Conservation (phyloP, 2,797 vertebrate genomes). For the Staurois parvus region DNA sequence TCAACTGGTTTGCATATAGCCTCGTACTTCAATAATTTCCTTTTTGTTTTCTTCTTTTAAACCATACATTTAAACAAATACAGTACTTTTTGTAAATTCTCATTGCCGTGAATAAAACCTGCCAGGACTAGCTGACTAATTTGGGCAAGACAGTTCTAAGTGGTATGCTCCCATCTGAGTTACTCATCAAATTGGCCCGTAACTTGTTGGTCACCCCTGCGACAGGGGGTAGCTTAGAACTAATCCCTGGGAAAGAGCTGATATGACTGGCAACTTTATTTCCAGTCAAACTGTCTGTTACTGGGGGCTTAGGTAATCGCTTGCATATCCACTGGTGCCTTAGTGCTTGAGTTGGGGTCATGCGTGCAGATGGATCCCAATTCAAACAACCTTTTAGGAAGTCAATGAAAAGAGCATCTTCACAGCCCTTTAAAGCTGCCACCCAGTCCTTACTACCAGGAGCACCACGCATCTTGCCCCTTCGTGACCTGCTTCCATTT, state of each 20-base stretch:
- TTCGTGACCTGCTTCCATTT: slow-evolving; percentile 86
- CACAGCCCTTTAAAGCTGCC: slow-evolving; percentile 90
- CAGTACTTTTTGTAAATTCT: slow-evolving; percentile 28
- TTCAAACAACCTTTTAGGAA: slow-evolving; percentile 96
- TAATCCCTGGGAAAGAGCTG: slow-evolving; percentile 89
- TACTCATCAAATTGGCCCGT: slow-evolving; percentile 88
- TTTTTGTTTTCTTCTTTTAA: slow-evolving; percentile 52
- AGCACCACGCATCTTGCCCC: slow-evolving; percentile 91
- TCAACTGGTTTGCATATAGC: slow-evolving; percentile 64
- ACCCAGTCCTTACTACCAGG: slow-evolving; percentile 94
- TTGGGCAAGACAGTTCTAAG: slow-evolving; percentile 95
- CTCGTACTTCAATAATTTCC: slow-evolving; percentile 60
- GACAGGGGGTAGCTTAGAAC: slow-evolving; percentile 85
- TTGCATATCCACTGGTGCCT: slow-evolving; percentile 95
- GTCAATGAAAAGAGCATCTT: slow-evolving; percentile 91
- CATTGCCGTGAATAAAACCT: slow-evolving; percentile 3
- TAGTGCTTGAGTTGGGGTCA: slow-evolving; percentile 91
- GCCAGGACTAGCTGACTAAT: slow-evolving; percentile 85
- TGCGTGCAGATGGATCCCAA: slow-evolving; percentile 90
- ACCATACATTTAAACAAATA: slow-evolving; percentile 65
- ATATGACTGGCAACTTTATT: slow-evolving; percentile 84
- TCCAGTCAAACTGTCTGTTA: slow-evolving; percentile 79
- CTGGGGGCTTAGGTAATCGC: slow-evolving; percentile 82
- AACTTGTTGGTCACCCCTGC: slow-evolving; percentile 88
- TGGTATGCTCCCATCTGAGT: slow-evolving; percentile 84